Conservation (phyloP, 2,113 vertebrate genomes). For the Macroglossus sobrinus region DNA sequence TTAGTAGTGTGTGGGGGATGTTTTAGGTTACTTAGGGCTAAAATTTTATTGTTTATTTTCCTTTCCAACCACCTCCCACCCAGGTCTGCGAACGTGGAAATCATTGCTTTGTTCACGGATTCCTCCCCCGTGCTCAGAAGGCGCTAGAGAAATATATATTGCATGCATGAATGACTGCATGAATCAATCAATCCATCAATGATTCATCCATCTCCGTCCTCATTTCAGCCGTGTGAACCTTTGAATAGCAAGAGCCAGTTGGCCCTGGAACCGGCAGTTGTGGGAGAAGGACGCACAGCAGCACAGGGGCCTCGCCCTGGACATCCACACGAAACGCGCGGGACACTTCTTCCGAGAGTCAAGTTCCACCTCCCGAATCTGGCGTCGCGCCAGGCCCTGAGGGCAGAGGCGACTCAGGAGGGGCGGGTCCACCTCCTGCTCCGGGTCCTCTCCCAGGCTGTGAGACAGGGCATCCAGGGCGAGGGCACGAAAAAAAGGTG, state of each 20-base stretch:
- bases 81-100: background rate
- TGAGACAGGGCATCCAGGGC: background rate
- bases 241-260: no score
- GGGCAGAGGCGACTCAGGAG: no score
- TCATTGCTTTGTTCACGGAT: background rate
- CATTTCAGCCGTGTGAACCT: background rate
- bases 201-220: background rate
- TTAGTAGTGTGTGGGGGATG: background rate
- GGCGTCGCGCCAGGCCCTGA: background rate
- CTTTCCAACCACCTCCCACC: no score
- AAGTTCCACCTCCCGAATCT: no score
- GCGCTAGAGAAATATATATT: background rate
- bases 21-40: background rate
- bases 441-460: background rate
- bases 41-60: background rate
- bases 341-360: background rate
- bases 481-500: fast-evolving
- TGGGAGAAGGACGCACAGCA: background rate
- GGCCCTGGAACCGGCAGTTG: fast-evolving
- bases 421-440: fast-evolving
- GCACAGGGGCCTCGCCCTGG: background rate
- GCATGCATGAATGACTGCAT: background rate
- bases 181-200: background rate
- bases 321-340: background rate
- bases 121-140: background rate